Base-by-base conservation (phyloP, 2,113 vertebrate genomes). In the Salvelinus sp. region DNA sequence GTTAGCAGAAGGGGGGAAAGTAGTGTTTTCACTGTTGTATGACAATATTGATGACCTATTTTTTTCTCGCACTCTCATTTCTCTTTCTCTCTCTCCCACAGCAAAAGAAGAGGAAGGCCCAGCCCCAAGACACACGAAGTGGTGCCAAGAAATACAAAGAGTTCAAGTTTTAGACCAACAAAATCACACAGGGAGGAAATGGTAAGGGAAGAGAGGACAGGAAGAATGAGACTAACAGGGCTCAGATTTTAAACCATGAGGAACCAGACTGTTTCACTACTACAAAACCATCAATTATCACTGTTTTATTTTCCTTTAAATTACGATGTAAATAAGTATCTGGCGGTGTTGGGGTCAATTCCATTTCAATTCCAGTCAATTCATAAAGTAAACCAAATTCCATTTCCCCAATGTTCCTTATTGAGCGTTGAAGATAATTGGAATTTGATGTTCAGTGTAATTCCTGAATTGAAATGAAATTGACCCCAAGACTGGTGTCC, bases 61-160 rank as follows among this genome's bases (percentile, higher is more conserved):
- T 7, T 38, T 72, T 79, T 20, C 64, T n/a, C 7, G 27, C 7
- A 16, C n/a, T 57, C 50, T 25, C 25, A 16, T 38, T 18, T 38
- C 10, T 20, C 6, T 33, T 23, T 48, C 2, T 50, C 58, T 65
- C 47, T 85, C 6, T 69, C 67, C 1, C 67, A 5, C 87, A 98
- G 96, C 96, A 97, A 92, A 97, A 97, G 88, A 97, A 98, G 83
- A 90, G 96, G 85, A 98, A 97, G 89, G 95, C 95, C 4, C 96
- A 97, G 81, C 95, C 96, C 0, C 95, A 97, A 86, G 95, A 96
- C 84, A 95, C 93, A 0, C 87, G 96, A 2, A 88, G 93, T 0
- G 95, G 95, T 0, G 96, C 94, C 83, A 98, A 97, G 91, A 97
- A 96, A 83, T 97, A 98, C 83, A 97, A 98, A 79, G 96, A 97